Percentiles rank a stretch among this genome's conserved stretches.
These are phyloP conservation scores for Hypothenemus hampei DNA, from an alignment of 1,140 invertebrate species.

Conservation along the genomic window DNA sequence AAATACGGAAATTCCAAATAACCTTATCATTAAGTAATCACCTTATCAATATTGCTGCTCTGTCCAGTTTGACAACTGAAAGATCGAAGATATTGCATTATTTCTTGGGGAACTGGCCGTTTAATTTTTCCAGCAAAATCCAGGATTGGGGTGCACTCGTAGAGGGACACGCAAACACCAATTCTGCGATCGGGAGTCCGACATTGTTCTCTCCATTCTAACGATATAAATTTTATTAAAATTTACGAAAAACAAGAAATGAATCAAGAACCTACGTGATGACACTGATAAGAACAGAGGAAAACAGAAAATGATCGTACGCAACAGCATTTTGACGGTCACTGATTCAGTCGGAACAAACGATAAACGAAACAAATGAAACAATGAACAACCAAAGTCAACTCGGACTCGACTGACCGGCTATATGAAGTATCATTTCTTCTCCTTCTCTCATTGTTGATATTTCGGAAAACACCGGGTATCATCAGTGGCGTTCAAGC, in stretches of 20 bases:
- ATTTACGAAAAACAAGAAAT: neutral
- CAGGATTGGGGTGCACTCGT: constrained; percentile 42
- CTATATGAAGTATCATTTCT: no score
- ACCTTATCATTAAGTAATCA: constrained; percentile 26
- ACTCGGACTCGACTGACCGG: constrained; percentile 5
- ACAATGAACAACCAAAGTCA: neutral
- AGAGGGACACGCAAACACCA: constrained; percentile 45
- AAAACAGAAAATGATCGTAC: neutral
- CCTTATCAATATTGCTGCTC: constrained; percentile 44
- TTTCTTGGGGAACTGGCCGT: constrained; percentile 38
- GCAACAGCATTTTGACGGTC: neutral
- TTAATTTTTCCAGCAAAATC: constrained; percentile 24
- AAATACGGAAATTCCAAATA: neutral
- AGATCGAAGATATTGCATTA: constrained; percentile 35
- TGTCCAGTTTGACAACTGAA: no score
- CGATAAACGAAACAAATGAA: neutral
- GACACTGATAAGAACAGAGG: neutral
- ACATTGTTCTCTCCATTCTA: constrained; percentile 45
- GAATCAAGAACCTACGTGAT: neutral
- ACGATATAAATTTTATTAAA: constrained; percentile 21
- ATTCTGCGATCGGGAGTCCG: constrained; percentile 39
- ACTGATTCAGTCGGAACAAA: neutral
- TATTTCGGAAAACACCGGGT: no score
- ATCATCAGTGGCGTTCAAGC: no score
- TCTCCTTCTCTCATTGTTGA: no score